These are phyloP conservation scores for Pomacea canaliculata DNA, from an alignment of 2,888 invertebrate genomes.

Conservation along the genomic window DNA sequence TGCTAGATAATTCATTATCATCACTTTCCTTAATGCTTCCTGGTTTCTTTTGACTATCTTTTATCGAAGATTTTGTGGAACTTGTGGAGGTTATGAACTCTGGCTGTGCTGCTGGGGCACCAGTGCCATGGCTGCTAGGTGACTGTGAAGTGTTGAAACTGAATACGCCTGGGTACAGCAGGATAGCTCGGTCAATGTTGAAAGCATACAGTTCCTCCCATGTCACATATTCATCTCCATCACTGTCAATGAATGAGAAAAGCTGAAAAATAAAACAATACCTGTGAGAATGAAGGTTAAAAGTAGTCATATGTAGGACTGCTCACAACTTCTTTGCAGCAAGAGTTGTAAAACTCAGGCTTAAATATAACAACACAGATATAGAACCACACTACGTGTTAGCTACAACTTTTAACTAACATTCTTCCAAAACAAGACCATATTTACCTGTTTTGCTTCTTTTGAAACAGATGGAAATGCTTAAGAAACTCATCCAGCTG, in stretches of 20 bases:
- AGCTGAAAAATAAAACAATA: constrained; percentile 23
- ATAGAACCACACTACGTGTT: too few species aligned
- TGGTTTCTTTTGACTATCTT: too few species aligned
- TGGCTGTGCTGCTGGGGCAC: not conserved
- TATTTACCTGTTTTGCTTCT: not conserved
- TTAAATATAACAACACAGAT: too few species aligned
- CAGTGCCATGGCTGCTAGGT: not conserved
- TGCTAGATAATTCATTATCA: too few species aligned
- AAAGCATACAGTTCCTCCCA: constrained; percentile 34
- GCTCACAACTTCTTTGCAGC: too few species aligned
- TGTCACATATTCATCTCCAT: constrained; percentile 27
- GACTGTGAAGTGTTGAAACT: constrained; percentile 9
- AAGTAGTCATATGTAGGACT: too few species aligned
- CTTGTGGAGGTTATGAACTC: too few species aligned
- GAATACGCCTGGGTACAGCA: constrained; percentile 30
- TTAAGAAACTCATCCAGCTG: constrained; percentile 10
- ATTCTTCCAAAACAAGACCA: too few species aligned
- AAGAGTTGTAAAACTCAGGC: too few species aligned
- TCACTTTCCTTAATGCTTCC: too few species aligned
- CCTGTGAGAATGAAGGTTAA: not conserved
- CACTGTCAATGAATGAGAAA: constrained; percentile 26
- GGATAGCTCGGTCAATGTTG: constrained; percentile 29
- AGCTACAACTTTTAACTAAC: too few species aligned
- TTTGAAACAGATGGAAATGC: not conserved
- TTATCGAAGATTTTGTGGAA: too few species aligned